A percentile compares a stretch with the other conserved stretches of the same genome.
Conservation (phyloP, 2,888 invertebrate species). For the Pseudoips prasinana region DNA sequence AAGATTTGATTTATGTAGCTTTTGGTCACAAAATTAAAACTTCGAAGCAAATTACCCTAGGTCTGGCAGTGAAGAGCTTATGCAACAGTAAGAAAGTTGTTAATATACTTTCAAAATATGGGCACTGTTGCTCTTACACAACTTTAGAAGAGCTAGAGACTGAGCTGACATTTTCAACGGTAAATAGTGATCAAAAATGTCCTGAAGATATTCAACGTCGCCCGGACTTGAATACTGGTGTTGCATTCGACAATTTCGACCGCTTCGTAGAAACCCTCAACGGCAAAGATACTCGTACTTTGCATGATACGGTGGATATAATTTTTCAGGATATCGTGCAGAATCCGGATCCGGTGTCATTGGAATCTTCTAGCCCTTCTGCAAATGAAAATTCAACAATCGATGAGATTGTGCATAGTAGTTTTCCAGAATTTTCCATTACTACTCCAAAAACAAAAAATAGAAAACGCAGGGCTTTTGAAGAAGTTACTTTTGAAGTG, state of each 20-base stretch:
- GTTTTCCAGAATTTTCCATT: no score
- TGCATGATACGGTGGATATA: slow-evolving; percentile 86
- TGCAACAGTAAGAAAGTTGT: slow-evolving; percentile 31
- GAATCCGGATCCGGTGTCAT: no score
- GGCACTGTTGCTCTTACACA: slow-evolving; percentile 30
- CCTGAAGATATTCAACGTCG: slow-evolving; percentile 4
- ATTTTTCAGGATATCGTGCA: no score
- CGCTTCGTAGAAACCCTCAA: slow-evolving; percentile 17
- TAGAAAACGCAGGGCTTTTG: no score
- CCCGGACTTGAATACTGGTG: slow-evolving; percentile 4
- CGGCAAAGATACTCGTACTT: slow-evolving; percentile 24
- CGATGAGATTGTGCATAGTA: no score
- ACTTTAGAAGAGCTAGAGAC: slow-evolving; percentile 24
- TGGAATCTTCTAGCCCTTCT: no score
- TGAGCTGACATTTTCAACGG: slow-evolving; percentile 18
- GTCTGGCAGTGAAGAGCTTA: slow-evolving; percentile 38
- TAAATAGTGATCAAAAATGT: slow-evolving; percentile 4
- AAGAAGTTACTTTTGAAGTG: no score
- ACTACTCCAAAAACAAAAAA: no score
- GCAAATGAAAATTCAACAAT: no score
- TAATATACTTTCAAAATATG: slow-evolving; percentile 31
- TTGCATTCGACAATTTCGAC: slow-evolving; percentile 23
- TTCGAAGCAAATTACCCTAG: slow-evolving; percentile 25
- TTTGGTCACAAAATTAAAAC: neutral
- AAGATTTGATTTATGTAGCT: slow-evolving; percentile 8